Conservation (phyloP, 2,797 vertebrate genomes). For the Oreonectes daqikongensis region DNA sequence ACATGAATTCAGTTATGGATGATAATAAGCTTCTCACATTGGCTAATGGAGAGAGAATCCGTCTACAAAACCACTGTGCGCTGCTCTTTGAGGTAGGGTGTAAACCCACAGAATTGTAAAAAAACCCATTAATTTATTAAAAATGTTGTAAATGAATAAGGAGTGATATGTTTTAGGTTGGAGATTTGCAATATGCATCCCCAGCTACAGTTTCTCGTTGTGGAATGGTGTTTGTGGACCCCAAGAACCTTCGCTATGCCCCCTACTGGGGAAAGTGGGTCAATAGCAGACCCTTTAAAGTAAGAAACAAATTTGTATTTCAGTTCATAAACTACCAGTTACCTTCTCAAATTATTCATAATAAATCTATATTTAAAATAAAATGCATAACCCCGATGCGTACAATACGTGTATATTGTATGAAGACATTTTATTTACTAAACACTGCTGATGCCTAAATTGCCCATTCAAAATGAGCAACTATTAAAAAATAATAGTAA, state of each 20-base stretch:
- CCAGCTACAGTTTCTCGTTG: slow-evolving; percentile 96
- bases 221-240: slow-evolving; percentile 97
- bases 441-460: no score
- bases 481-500: no score
- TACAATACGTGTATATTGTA: no score
- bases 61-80: slow-evolving; percentile 90
- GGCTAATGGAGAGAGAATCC: slow-evolving; percentile 94
- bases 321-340: background rate
- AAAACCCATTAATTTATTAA: background rate
- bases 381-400: no score
- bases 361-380: no score
- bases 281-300: slow-evolving; percentile 76
- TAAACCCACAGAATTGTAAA: background rate
- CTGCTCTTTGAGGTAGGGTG: slow-evolving; percentile 88
- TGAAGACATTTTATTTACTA: no score
- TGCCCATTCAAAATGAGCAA: no score
- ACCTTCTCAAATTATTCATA: no score
- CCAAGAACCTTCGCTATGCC: slow-evolving; percentile 89
- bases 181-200: slow-evolving; percentile 94
- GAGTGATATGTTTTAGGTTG: slow-evolving; percentile 79
- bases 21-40: slow-evolving; percentile 95
- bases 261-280: slow-evolving; percentile 95
- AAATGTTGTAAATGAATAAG: background rate
- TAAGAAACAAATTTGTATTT: slow-evolving; percentile 57
- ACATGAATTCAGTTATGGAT: slow-evolving; percentile 99